A percentile compares a stretch with the other conserved stretches of the same genome.
Conservation (phyloP, 2,797 vertebrate genomes). For the Sebastes iracundus region DNA sequence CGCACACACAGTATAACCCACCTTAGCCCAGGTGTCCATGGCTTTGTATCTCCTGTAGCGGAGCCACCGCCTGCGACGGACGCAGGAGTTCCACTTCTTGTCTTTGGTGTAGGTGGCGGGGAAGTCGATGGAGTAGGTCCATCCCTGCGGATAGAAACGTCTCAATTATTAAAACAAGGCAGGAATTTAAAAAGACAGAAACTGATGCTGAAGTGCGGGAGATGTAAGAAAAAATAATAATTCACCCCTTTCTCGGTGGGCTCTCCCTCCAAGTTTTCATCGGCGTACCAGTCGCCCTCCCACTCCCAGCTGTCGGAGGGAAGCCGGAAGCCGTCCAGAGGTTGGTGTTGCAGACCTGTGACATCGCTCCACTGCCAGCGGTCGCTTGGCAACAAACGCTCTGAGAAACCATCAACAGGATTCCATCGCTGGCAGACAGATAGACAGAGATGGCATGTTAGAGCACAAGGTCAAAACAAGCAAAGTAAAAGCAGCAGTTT, state of each 20-base stretch:
- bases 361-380: constrained; percentile 98
- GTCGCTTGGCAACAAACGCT: constrained; percentile 93
- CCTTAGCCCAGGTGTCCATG: constrained; percentile 93
- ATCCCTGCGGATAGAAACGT: constrained; percentile 85
- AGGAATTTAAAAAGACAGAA: not conserved
- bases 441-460: not conserved
- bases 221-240: not conserved
- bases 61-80: constrained; percentile 93
- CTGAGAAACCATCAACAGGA: constrained; percentile 94
- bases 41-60: constrained; percentile 94
- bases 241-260: constrained; percentile 95
- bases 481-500: not conserved
- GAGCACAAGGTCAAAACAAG: not conserved
- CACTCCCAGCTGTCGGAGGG: constrained; percentile 95
- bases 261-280: constrained; percentile 96
- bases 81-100: constrained; percentile 98
- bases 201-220: not conserved
- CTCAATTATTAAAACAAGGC: not conserved
- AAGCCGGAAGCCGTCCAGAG: constrained; percentile 86
- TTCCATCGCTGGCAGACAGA: constrained; percentile 91
- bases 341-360: constrained; percentile 91
- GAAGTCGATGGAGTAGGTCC: constrained; percentile 96
- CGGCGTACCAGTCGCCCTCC: constrained; percentile 96
- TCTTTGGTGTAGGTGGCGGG: constrained; percentile 95
- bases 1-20: constrained; percentile 44